A percentile compares a stretch with the other conserved stretches of the same genome.
phyloP scores from a whole-genome alignment of 2,888 invertebrate species.

The Meiosimyza decipiens region DNA sequence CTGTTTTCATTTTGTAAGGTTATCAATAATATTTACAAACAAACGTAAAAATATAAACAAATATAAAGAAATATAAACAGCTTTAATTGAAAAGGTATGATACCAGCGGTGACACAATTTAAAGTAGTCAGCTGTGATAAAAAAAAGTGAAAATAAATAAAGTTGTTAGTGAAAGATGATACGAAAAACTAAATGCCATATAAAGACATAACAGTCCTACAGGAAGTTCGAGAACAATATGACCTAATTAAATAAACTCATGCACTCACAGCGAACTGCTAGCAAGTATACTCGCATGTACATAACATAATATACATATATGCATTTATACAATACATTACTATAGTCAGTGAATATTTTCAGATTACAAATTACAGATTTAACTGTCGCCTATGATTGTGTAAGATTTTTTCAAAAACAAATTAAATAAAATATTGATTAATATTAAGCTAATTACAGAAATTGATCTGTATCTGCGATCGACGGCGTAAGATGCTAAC shows the following conservation, averaged over 20 bases:
- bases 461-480: too few relatives aligned
- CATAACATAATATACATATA: too few relatives aligned
- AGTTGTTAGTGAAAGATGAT: slow-evolving; percentile 26
- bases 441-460: too few relatives aligned
- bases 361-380: too few relatives aligned
- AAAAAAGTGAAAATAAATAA: neutral
- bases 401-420: too few relatives aligned
- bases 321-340: too few relatives aligned
- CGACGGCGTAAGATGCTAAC: too few relatives aligned
- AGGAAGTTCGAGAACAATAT: slow-evolving; percentile 60
- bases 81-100: neutral
- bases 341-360: too few relatives aligned
- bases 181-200: slow-evolving; percentile 32
- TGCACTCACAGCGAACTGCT: slow-evolving; percentile 37
- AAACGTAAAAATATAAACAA: slow-evolving; percentile 18
- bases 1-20: slow-evolving; percentile 19
- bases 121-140: neutral
- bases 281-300: too few relatives aligned
- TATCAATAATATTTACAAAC: slow-evolving; percentile 32
- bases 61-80: slow-evolving; percentile 9
- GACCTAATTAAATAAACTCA: slow-evolving; percentile 61
- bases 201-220: slow-evolving; percentile 51
- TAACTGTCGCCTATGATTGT: too few relatives aligned
- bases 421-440: too few relatives aligned
- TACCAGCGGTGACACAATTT: neutral